Base-by-base conservation (phyloP, 2,113 vertebrate genomes). In the Gorsachius goisagi region DNA sequence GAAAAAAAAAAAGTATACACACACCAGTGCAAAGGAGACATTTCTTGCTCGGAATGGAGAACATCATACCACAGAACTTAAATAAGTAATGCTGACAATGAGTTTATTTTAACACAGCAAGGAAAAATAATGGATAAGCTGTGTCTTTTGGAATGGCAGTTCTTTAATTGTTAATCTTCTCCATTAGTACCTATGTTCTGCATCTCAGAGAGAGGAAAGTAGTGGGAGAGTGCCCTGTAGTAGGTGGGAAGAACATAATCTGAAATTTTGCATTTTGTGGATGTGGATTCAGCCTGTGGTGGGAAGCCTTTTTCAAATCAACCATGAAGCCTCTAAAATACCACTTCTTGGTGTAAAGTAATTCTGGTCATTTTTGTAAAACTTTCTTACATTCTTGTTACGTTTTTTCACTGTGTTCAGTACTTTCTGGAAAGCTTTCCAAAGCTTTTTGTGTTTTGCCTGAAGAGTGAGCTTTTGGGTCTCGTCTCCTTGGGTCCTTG, bases 131-230 rank as follows among this genome's bases (percentile, higher is more conserved):
- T 88, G 84, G 49, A 74, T 64, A 91, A 55, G 12, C 24, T 50
- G 12, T 87, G 87, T 37, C 81, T 76, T 81, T 81, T 87, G 32
- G 50, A 89, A 45, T 52, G 64, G 10, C 21, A 9, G 11, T n/a
- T 94, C 76, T 78, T 89, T 49, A 50, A 84, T 95, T 79, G 91
- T 91, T 94, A 33, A 91, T 92, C 4, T 72, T 75, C 41, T 91
- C 44, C n/a, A 33, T 92, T 93, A 63, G 14, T 81, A 35, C 33
- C 33, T 63, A 2, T 85, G 58, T 22, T 94, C 55, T 76, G 10
- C 63, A 22, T 88, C 85, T 87, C 27, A 41, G 52, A 76, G 74
- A 67, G 50, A 49, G 88, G 8, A 85, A 93, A 68, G 27, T 64
- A 49, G 1, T 44, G 67, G 23, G 23, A 72, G n/a, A 88, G 53